Percentiles rank a stretch among this genome's conserved stretches.
Evolutionary conservation across 2,113 vertebrate species (phyloP).

Genomic region (Saiga tatarica): DNA sequence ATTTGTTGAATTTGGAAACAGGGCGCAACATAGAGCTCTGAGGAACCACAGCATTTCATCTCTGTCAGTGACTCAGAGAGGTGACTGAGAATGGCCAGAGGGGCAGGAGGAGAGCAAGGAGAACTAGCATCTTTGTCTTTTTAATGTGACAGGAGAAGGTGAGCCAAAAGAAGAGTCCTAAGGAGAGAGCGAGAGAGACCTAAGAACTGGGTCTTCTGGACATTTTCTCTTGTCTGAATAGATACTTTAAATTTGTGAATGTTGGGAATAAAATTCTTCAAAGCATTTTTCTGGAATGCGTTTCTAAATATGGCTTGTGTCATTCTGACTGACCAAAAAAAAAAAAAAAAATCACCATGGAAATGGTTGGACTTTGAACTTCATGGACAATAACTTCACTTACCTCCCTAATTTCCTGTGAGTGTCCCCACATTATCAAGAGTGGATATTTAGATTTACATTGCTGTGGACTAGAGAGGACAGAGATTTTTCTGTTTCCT

Average conservation of each 20-base stretch:
- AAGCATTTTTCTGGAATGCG: constrained; percentile 65
- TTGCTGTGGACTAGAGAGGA: neutral
- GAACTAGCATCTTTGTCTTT: neutral
- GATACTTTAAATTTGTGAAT: constrained; percentile 65
- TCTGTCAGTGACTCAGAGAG: neutral
- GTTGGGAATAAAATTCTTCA: constrained; percentile 66
- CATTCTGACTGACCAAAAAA: constrained; percentile 7
- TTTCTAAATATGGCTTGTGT: constrained; percentile 70
- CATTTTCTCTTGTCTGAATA: constrained; percentile 48
- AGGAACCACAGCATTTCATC: neutral
- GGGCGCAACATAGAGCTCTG: neutral
- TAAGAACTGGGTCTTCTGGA: constrained; percentile 2
- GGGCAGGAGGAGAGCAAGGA: neutral
- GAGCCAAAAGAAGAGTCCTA: neutral
- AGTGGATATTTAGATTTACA: constrained; percentile 46
- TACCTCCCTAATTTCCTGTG: constrained; percentile 54
- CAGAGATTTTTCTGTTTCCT: constrained; percentile 12
- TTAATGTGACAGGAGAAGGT: neutral
- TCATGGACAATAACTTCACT: constrained; percentile 65
- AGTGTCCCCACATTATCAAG: constrained; percentile 41
- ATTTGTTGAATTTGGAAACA: neutral
- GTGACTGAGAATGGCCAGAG: neutral
- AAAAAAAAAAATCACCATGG: neutral
- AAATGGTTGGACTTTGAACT: constrained; percentile 64
- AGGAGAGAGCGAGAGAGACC: neutral